These are phyloP conservation scores for Drosophila subpulchrella DNA, from an alignment of 1,140 invertebrate genomes.

Conservation along the genomic window DNA sequence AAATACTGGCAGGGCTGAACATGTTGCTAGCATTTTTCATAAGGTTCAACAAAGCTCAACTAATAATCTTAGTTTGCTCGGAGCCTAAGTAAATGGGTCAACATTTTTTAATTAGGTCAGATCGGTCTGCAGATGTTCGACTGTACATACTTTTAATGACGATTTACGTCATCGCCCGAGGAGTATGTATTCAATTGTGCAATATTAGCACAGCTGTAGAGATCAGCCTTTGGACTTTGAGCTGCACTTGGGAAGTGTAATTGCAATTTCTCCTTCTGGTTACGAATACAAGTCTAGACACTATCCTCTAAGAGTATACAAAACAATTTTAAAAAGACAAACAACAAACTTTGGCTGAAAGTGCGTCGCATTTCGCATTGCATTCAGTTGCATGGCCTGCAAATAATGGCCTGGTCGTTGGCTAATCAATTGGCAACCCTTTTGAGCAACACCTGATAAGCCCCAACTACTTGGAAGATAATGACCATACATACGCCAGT, in stretches of 20 bases:
- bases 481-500: constrained; percentile 25
- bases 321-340: neutral
- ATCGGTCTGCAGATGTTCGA: constrained; percentile 23
- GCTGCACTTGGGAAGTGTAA: constrained; percentile 29
- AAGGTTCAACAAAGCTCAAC: neutral
- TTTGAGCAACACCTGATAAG: constrained; percentile 46
- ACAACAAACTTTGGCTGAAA: constrained; percentile 16
- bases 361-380: constrained; percentile 36
- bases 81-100: neutral
- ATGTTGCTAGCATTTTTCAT: too few relatives aligned
- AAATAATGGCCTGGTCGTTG: constrained; percentile 35
- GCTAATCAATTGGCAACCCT: constrained; percentile 65
- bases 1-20: too few relatives aligned
- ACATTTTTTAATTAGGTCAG: constrained; percentile 18
- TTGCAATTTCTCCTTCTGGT: constrained; percentile 3
- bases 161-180: constrained; percentile 44
- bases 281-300: constrained; percentile 2
- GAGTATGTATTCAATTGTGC: constrained; percentile 34
- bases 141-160: constrained; percentile 16
- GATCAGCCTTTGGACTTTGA: constrained; percentile 66
- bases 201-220: constrained; percentile 29
- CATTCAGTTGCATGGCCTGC: constrained; percentile 39
- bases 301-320: constrained; percentile 1
- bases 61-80: neutral
- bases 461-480: constrained; percentile 44